Evolutionary conservation across 2,888 invertebrate species (phyloP).

Genomic region (Dryobotodes eremita): DNA sequence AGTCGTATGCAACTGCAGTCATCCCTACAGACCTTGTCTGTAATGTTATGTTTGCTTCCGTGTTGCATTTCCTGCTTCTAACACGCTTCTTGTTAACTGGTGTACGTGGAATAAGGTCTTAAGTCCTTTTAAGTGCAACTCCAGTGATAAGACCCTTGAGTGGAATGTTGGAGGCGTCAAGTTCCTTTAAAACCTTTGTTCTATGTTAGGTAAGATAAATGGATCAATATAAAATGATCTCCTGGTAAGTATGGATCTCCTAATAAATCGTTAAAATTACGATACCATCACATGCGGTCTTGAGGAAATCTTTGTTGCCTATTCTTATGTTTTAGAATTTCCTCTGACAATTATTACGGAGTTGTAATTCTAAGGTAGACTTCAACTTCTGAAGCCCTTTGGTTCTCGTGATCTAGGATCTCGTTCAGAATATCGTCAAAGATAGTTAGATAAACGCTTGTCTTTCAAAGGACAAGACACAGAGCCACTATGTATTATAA

Average conservation of each 20-base stretch:
- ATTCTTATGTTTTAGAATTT: neutral
- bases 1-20: slow-evolving; percentile 58
- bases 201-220: neutral
- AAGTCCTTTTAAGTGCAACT: slow-evolving; percentile 16
- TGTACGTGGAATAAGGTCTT: slow-evolving; percentile 42
- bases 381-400: too few species aligned
- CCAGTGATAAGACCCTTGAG: slow-evolving; percentile 2
- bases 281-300: neutral
- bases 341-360: too few species aligned
- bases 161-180: neutral
- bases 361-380: too few species aligned
- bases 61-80: slow-evolving; percentile 71
- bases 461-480: too few species aligned
- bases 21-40: slow-evolving; percentile 63
- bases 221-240: neutral
- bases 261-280: slow-evolving; percentile 1
- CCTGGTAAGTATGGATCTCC: neutral
- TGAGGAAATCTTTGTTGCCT: neutral
- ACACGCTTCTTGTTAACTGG: slow-evolving; percentile 38
- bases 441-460: too few species aligned
- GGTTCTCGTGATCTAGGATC: too few species aligned
- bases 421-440: too few species aligned
- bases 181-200: slow-evolving; percentile 41
- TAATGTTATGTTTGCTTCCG: slow-evolving; percentile 70
- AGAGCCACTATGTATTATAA: too few species aligned